A percentile compares a stretch with the other conserved stretches of the same genome.
Conservation (phyloP, 2,888 invertebrate species). For the Scaptomyza caliginosa region DNA sequence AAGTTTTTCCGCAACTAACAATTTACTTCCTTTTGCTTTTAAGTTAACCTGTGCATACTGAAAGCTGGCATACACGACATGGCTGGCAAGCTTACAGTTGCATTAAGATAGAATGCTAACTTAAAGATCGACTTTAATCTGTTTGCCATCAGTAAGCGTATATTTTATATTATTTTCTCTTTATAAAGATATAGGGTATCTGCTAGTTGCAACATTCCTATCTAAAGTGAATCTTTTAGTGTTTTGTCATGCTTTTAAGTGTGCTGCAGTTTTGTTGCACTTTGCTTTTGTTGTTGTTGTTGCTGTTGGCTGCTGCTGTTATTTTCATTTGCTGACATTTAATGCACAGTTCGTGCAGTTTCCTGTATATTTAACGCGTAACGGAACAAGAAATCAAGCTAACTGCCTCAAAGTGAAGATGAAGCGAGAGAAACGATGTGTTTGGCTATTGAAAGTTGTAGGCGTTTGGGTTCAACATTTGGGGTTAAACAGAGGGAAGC, state of each 20-base stretch:
- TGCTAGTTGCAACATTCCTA: not conserved
- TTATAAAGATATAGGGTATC: too few relatives aligned
- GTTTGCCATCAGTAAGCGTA: too few relatives aligned
- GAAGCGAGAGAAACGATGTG: not conserved
- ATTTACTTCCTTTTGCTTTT: constrained; percentile 57
- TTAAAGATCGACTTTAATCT: too few relatives aligned
- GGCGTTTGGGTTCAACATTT: constrained; percentile 31
- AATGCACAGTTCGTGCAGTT: constrained; percentile 57
- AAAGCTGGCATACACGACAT: too few relatives aligned
- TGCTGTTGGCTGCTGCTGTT: constrained; percentile 15
- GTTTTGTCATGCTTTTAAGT: constrained; percentile 27
- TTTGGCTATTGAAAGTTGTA: constrained; percentile 26
- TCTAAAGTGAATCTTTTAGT: constrained; percentile 19
- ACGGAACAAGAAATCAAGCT: constrained; percentile 30
- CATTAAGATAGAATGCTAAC: too few relatives aligned
- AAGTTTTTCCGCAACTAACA: constrained; percentile 66
- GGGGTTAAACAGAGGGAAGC: not conserved
- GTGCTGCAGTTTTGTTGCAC: constrained; percentile 33
- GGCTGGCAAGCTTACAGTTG: too few relatives aligned
- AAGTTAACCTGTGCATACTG: not conserved
- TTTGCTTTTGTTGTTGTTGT: constrained; percentile 36
- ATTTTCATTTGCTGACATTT: constrained; percentile 27
- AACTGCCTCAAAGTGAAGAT: constrained; percentile 19
- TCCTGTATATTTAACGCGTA: constrained; percentile 62
- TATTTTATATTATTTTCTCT: not conserved